These are phyloP conservation scores for Chinchilla lanigera DNA, from an alignment of 2,113 vertebrate genomes.

Conservation along the genomic window DNA sequence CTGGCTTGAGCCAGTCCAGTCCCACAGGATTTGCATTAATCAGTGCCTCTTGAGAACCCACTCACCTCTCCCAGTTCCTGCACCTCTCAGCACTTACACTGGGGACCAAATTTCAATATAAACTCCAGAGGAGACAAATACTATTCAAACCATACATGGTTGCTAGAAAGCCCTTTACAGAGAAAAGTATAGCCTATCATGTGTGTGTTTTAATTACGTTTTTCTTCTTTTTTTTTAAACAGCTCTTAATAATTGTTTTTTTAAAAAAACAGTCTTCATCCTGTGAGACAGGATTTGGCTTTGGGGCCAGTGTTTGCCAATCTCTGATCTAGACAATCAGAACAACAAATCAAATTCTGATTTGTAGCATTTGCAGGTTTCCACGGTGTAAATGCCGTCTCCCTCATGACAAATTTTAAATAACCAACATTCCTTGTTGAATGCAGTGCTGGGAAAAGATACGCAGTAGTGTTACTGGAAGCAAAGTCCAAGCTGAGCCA, in stretches of 20 bases:
- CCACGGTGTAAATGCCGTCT: neutral
- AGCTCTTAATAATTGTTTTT: neutral
- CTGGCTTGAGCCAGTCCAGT: neutral
- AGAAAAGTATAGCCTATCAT: neutral
- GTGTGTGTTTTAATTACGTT: neutral
- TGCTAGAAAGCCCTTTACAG: neutral
- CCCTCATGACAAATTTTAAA: neutral
- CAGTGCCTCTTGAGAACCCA: neutral
- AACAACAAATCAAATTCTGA: conserved; percentile 29
- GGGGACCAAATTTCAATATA: too few relatives aligned
- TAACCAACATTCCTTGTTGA: neutral
- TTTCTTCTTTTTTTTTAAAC: neutral
- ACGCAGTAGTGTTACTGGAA: accelerated
- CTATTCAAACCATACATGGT: neutral
- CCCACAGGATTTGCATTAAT: neutral
- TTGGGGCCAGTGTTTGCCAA: neutral
- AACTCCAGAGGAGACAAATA: neutral
- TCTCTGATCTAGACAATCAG: neutral
- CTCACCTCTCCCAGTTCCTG: too few relatives aligned
- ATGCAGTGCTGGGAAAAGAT: neutral
- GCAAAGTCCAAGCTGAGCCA: neutral
- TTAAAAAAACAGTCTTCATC: neutral
- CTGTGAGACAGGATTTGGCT: neutral
- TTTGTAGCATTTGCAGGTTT: neutral
- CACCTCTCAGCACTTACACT: neutral